Conservation (phyloP, 2,113 vertebrate genomes). For the Microcebus griseorufus region DNA sequence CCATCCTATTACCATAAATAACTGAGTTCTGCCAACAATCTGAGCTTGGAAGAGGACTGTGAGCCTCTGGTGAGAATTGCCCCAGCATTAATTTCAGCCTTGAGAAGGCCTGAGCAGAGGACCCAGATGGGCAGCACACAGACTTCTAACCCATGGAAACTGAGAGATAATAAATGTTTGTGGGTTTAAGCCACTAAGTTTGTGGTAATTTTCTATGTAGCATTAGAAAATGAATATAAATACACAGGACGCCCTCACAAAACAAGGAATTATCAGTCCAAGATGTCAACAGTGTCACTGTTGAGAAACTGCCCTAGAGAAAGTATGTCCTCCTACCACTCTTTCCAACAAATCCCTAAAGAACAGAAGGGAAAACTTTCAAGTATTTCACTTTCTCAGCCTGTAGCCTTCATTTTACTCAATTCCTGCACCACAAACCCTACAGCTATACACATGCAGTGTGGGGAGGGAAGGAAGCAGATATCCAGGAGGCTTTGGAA, state of each 20-base stretch:
- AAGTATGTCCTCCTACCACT: neutral
- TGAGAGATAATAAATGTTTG: neutral
- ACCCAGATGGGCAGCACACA: no score
- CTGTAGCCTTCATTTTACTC: neutral
- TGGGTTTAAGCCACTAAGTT: neutral
- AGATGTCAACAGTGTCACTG: neutral
- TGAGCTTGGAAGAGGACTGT: neutral
- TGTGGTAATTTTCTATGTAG: neutral
- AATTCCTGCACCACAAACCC: neutral
- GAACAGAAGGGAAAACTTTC: neutral
- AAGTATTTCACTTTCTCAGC: neutral
- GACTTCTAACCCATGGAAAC: neutral
- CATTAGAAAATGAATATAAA: neutral
- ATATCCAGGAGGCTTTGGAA: neutral
- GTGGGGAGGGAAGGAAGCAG: neutral
- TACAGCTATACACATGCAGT: fast-evolving
- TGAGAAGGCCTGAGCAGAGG: neutral
- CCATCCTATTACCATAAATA: neutral
- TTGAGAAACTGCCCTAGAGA: neutral
- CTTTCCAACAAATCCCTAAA: neutral
- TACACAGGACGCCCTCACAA: neutral
- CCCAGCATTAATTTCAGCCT: neutral
- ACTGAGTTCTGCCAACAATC: neutral
- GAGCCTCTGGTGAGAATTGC: neutral
- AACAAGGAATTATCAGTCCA: neutral